Percentiles rank a stretch among this genome's conserved stretches.
These are phyloP conservation scores for Neuroterus valhalla DNA, from an alignment of 1,140 invertebrate species.

Conservation along the genomic window DNA sequence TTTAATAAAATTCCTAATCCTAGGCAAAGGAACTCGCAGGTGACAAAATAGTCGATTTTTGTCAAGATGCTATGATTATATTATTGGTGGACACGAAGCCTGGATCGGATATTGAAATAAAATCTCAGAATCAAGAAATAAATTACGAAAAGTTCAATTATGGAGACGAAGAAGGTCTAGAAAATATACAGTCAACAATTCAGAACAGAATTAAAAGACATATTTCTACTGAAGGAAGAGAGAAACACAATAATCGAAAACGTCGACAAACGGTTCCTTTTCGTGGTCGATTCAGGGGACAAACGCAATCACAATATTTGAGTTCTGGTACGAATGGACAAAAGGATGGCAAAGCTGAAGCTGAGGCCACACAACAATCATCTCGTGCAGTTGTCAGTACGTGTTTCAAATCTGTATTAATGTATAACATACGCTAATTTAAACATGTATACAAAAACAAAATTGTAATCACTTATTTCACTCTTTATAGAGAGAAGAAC, in stretches of 20 bases:
- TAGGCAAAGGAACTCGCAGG: constrained; percentile 68
- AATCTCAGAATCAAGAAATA: constrained; percentile 12
- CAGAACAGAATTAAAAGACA: constrained; percentile 5
- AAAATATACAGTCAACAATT: neutral
- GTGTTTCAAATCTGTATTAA: constrained; percentile 63
- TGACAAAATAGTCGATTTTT: constrained; percentile 63
- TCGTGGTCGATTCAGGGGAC: constrained; percentile 77
- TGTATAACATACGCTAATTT: too few species aligned
- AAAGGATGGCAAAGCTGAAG: constrained; percentile 84
- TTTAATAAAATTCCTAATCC: constrained; percentile 12
- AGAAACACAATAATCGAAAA: constrained; percentile 22
- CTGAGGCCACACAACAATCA: constrained; percentile 82
- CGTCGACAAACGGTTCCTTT: constrained; percentile 44
- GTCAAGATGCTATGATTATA: constrained; percentile 54
- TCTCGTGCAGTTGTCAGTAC: constrained; percentile 86
- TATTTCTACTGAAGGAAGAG: neutral
- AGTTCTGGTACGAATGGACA: constrained; percentile 77
- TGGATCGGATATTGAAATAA: neutral
- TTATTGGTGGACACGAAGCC: constrained; percentile 53
- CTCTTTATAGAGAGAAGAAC: too few species aligned
- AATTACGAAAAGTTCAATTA: neutral
- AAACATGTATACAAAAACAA: too few species aligned
- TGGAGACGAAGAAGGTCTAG: neutral
- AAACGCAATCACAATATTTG: constrained; percentile 89
- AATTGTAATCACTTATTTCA: too few species aligned